Evolutionary conservation across 1,140 invertebrate genomes (phyloP), one percentile per base, ranked within the genome.

Genomic region (Nephila pilipes): DNA sequence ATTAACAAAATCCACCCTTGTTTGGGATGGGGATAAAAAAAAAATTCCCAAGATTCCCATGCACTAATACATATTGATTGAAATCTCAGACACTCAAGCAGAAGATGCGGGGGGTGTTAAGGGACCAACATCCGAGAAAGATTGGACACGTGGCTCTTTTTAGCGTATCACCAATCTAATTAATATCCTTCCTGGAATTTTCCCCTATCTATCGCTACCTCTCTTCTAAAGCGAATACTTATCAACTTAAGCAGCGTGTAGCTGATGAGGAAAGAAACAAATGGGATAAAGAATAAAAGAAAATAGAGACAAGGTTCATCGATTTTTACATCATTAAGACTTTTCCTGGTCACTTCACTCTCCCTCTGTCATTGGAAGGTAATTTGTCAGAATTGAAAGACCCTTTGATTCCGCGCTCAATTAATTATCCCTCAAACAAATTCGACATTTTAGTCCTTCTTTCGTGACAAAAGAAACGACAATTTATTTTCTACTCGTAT

Each of bases 261-360:
- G 38, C 32, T 36, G 58, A 58, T 87, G 58, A 87, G 85, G 85
- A 54, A 87, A 87, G 85, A 87, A 87, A 63, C 85, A 87, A 87
- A 87, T 38, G 38, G 80, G 80, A 38, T n/a, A 54, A 83, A 83
- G 85, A 58, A 87, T 87, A 87, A 87, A 87, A 87, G 85, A 87
- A 60, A 54, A 87, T 87, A 46, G 58, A 87, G 85, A 60, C 85
- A 87, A 32, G 81, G 88, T 81, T 54, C 88, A 90, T 90, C 75
- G 88, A 90, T 90, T 90, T 90, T 90, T 79, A 90, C 88, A 90
- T 90, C 88, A 90, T 90, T 90, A 90, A 90, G 88, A 90, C 88
- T 80, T 90, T 90, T 90, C 87, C 88, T 90, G 88, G 88, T 90
- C 88, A 90, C 69, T 90, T 81, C 88, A 36, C 88, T 75, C 63